Percentiles rank a stretch among this genome's conserved stretches.
phyloP scores from a whole-genome alignment of 2,113 vertebrate genomes.

The Chloroceryle aenea region DNA sequence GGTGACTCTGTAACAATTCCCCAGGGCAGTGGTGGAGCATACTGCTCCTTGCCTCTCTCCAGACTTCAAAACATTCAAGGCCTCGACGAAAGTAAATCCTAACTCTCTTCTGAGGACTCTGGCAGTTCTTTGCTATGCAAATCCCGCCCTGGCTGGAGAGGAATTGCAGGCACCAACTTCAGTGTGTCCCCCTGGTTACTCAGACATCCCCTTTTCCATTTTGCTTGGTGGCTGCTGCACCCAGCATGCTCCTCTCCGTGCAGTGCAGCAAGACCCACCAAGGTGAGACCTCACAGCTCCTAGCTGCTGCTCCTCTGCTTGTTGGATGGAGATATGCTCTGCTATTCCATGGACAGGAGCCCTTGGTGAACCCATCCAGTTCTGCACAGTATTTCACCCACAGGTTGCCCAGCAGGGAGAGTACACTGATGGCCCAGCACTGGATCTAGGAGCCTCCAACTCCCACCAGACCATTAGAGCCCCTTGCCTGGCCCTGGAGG shows the following conservation, averaged over 20 bases:
- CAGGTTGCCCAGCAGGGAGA: not conserved
- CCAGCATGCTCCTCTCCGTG: rapidly evolving
- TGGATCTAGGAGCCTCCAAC: not conserved
- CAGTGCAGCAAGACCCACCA: not conserved
- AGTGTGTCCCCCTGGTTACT: not conserved
- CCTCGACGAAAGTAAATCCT: conserved; percentile 1
- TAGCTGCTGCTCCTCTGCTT: not conserved
- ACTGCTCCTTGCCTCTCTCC: not conserved
- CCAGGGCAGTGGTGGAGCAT: not conserved
- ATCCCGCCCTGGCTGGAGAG: not conserved
- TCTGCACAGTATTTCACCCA: not conserved
- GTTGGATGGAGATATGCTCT: not conserved
- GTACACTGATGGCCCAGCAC: not conserved
- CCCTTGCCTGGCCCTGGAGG: not conserved
- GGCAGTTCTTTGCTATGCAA: not conserved
- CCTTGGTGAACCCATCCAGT: not conserved
- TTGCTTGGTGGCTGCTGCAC: not conserved
- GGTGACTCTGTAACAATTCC: conserved; percentile 26
- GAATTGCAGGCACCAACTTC: not conserved
- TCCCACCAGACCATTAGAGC: rapidly evolving
- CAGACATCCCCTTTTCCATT: not conserved
- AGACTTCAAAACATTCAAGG: conserved; percentile 30
- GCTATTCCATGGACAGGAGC: not conserved
- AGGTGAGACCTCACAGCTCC: not conserved
- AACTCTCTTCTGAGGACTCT: not conserved